Evolutionary conservation across 2,888 invertebrate species (phyloP), one percentile per base, ranked within the genome.

Genomic region (Lasioglossum vierecki): DNA sequence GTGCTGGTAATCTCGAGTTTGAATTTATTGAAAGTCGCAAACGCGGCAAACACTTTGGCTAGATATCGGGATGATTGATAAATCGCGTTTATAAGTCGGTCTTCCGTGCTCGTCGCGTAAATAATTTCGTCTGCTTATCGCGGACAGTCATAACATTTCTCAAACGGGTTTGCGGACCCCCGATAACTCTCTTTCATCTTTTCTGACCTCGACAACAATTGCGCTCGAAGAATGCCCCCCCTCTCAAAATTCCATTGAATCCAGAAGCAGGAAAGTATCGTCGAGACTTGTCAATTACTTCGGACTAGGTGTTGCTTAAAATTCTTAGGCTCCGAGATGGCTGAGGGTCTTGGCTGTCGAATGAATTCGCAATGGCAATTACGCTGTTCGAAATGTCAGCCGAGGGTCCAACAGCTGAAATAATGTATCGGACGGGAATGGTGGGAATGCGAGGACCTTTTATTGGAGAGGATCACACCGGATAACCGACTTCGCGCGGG

Each of bases 81-180:
- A 82, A 82, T 26, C 22, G 13, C 49, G 35, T 57, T 70, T 13
- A 35, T 53, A 41, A 74, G 35, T 11, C 49, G 46, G 68, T 68
- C 68, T 68, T 74, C 53, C 44, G 53, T 44, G 73, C 44, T 57
- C 46, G 15, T 35, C 68, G 68, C n/a, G 76, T 53, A 68, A 80
- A 57, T 70, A 57, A 30, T 76, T 70, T 57, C 57, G 22, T 44
- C 15, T 76, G 46, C 35, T 35, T 68, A 68, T 68, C 68, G 68
- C 39, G 68, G 68, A 35, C 39, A 68, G 68, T 68, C 68, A 68
- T 68, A 68, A 68, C 41, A 68, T 68, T 68, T n/a, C 39, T 39
- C 39, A n/a, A 68, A 22, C 39, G 41, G 9, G 39, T 39, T 35
- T 39, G 39, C 68, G 66, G 8, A 66, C 35, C 18, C 18, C 68